Evolutionary conservation across 2,113 vertebrate genomes (phyloP), one percentile per base, ranked within the genome.

Genomic region (Mobula birostris): DNA sequence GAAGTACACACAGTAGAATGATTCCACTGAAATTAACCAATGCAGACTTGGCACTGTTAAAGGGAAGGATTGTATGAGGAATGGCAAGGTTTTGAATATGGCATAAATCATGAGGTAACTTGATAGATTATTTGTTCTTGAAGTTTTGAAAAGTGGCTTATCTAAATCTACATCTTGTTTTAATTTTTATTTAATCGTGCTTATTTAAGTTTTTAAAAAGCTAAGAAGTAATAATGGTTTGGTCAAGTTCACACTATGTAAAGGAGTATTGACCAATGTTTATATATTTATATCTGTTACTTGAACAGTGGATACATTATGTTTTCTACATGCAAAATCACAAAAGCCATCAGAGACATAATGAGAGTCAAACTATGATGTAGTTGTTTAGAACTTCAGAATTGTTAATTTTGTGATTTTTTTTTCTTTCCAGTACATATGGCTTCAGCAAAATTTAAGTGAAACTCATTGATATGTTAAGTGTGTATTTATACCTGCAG

Each of bases 401-500:
- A 2, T 78, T 9, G 27, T n/a, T 27, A 6, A 5, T 24, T 76
- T 80, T 17, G 40, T 14, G 78, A 80, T 36, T 48, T 14, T 83
- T 17, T 48, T 2, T 48, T 48, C 3, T 48, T 4, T 48, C 1
- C 3, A 2, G 0, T 48, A 48, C 1, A 61, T 24, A 63, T 32
- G 15, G 19, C 61, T 90, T 15, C 32, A 66, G n/a, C 63, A 2
- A 90, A 90, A 36, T 15, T 29, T 12, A 88, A 17, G 36, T 6
- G 11, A n/a, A 88, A 17, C 85, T 88, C 3, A 63, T 19, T 68
- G 27, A 5, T n/a, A 29, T 87, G 11, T 12, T 40, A 36, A 36
- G 9, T 3, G 48, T 90, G 58, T 92, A 24, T 72, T 91, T 92
- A 5, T 92, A 70, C 32, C 96, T 96, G 14, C 95, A 99, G 99